Evolutionary conservation across 2,888 invertebrate species (phyloP).

Genomic region (Antheraea yamamai): DNA sequence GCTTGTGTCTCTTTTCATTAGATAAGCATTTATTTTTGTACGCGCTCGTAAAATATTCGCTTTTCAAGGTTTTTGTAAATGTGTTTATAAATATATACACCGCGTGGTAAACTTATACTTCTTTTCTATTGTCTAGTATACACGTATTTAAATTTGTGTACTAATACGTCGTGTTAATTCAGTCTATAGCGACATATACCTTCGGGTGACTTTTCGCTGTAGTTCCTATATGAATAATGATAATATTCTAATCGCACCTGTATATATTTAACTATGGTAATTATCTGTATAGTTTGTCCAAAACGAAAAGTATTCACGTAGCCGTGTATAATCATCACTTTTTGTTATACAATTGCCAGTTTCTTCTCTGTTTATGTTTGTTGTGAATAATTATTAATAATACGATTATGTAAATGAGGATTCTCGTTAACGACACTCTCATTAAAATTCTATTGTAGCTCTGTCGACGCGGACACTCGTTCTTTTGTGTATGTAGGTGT

Average conservation of each 20-base stretch:
- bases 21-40: slow-evolving; percentile 37
- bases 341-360: slow-evolving; percentile 47
- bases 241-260: slow-evolving; percentile 34
- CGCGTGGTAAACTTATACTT: background rate
- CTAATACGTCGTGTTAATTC: slow-evolving; percentile 24
- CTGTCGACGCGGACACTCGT: slow-evolving; percentile 54
- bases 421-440: slow-evolving; percentile 69
- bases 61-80: slow-evolving; percentile 32
- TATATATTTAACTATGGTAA: slow-evolving; percentile 51
- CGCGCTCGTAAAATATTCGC: slow-evolving; percentile 30
- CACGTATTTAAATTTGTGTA: slow-evolving; percentile 22
- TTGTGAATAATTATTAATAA: slow-evolving; percentile 73
- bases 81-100: background rate
- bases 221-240: slow-evolving; percentile 45
- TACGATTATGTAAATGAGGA: slow-evolving; percentile 73
- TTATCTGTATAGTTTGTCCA: slow-evolving; percentile 43
- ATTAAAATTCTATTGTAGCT: slow-evolving; percentile 76
- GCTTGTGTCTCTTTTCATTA: slow-evolving; percentile 38
- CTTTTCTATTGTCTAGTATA: slow-evolving; percentile 18
- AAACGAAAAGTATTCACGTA: slow-evolving; percentile 50
- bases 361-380: slow-evolving; percentile 59
- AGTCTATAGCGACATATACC: slow-evolving; percentile 42
- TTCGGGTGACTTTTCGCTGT: slow-evolving; percentile 43
- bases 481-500: slow-evolving; percentile 60
- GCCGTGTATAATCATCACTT: slow-evolving; percentile 47